Evolutionary conservation across 2,888 invertebrate species (phyloP).

Genomic region (Eulithis testata): DNA sequence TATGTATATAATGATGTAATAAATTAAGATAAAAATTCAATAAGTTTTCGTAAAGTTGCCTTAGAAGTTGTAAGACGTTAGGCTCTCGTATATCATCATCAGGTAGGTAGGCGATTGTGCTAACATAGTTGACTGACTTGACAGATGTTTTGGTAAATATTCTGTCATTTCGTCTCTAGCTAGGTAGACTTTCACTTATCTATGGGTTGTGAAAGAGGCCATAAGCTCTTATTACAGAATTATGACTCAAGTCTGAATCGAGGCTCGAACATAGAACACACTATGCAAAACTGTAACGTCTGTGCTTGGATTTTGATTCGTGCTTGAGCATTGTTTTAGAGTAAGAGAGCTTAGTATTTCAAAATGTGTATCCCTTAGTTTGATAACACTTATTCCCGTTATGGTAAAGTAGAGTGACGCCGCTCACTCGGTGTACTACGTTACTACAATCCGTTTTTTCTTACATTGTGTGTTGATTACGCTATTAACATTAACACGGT

Average conservation of each 20-base stretch:
- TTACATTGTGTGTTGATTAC: conserved; percentile 75
- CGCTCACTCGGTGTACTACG: conserved; percentile 35
- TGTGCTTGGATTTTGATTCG: background rate
- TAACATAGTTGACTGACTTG: background rate
- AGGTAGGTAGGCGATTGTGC: conserved; percentile 2
- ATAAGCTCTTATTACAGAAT: background rate
- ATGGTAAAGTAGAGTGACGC: conserved; percentile 33
- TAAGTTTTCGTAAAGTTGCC: conserved; percentile 82
- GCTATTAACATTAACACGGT: conserved; percentile 76
- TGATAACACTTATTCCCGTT: conserved; percentile 45
- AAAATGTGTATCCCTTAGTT: conserved; percentile 64
- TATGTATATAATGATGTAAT: conserved; percentile 84
- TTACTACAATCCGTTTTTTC: conserved; percentile 49
- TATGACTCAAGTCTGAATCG: background rate
- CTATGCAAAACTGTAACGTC: background rate
- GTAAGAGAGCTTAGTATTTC: conserved; percentile 46
- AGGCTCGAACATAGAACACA: background rate
- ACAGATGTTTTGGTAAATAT: background rate
- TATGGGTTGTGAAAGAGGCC: conserved; percentile 1
- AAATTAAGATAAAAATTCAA: conserved; percentile 81
- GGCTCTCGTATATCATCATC: conserved; percentile 5
- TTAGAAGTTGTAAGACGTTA: conserved; percentile 75
- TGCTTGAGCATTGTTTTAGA: background rate
- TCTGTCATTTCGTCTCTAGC: background rate
- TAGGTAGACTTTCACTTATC: conserved; percentile 6